Conservation (phyloP, 2,113 vertebrate genomes). For the Ariopsis seemanni region DNA sequence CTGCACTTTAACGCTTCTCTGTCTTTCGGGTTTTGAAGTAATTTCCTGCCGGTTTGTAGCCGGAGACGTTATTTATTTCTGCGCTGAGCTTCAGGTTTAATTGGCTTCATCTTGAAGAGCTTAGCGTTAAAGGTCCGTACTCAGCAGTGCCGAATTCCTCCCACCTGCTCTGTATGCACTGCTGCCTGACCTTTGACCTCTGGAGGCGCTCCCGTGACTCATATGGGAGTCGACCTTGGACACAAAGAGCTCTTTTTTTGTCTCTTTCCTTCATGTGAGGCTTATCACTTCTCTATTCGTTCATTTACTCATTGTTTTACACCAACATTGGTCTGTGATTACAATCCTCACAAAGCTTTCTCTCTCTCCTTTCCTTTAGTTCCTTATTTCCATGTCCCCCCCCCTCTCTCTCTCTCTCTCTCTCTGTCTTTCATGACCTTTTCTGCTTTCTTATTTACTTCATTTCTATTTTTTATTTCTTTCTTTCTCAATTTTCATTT, state of each 20-base stretch:
- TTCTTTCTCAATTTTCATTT: neutral
- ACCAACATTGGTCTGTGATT: neutral
- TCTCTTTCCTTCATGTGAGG: neutral
- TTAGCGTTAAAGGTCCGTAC: conserved; percentile 26
- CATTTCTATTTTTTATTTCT: neutral
- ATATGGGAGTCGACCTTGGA: conserved; percentile 26
- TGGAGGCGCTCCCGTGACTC: conserved; percentile 36
- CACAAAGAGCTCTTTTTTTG: conserved; percentile 6
- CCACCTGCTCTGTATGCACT: conserved; percentile 46
- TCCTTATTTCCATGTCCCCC: neutral
- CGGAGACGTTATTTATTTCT: neutral
- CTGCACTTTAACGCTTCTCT: too few relatives aligned
- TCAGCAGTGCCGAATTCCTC: conserved; percentile 43
- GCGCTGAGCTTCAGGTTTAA: neutral
- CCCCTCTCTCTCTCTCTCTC: neutral
- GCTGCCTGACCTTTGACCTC: conserved; percentile 49
- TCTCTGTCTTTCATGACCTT: neutral
- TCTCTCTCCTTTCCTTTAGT: neutral
- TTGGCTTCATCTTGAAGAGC: conserved; percentile 13
- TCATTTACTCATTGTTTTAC: conserved; percentile 2
- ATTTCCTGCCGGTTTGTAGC: neutral
- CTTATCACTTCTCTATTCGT: neutral
- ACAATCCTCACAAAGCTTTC: neutral
- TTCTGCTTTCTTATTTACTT: neutral
- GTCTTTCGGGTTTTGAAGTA: neutral